Percentiles rank a stretch among this genome's conserved stretches.
Conservation (phyloP, 2,113 vertebrate species). For the Athene cunicularia region DNA sequence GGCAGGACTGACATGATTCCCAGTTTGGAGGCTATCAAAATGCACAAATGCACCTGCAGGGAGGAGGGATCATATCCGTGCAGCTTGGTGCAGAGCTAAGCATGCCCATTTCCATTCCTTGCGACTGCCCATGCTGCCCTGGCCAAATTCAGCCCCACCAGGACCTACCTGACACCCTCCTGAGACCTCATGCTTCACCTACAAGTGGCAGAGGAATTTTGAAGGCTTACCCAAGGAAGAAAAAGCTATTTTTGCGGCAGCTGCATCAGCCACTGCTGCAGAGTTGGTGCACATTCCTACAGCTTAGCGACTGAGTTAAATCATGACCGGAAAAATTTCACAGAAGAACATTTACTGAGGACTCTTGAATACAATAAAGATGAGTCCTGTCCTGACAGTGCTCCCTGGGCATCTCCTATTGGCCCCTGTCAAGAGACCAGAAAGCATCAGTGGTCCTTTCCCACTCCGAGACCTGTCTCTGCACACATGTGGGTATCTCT, state of each 20-base stretch:
- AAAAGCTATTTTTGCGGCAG: neutral
- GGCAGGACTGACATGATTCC: neutral
- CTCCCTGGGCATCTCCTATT: neutral
- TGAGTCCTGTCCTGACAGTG: neutral
- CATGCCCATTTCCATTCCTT: fast-evolving
- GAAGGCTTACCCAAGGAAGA: neutral
- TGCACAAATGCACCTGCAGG: neutral
- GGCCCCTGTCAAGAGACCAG: neutral
- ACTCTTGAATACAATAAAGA: neutral
- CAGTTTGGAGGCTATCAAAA: neutral
- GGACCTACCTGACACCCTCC: neutral
- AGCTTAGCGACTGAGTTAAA: neutral
- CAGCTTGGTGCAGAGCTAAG: neutral
- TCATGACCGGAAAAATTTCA: neutral
- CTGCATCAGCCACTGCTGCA: neutral
- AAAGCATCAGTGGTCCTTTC: neutral
- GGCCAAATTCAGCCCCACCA: neutral
- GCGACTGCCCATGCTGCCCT: fast-evolving
- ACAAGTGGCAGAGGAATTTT: neutral
- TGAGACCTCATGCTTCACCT: neutral
- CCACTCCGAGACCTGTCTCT: neutral
- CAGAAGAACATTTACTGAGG: neutral
- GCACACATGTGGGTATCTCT: neutral
- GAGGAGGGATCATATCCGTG: neutral
- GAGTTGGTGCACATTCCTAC: neutral